Percentiles rank a stretch among this genome's conserved stretches.
Conservation (phyloP, 2,797 vertebrate genomes). For the Schizothorax lantsangensis region DNA sequence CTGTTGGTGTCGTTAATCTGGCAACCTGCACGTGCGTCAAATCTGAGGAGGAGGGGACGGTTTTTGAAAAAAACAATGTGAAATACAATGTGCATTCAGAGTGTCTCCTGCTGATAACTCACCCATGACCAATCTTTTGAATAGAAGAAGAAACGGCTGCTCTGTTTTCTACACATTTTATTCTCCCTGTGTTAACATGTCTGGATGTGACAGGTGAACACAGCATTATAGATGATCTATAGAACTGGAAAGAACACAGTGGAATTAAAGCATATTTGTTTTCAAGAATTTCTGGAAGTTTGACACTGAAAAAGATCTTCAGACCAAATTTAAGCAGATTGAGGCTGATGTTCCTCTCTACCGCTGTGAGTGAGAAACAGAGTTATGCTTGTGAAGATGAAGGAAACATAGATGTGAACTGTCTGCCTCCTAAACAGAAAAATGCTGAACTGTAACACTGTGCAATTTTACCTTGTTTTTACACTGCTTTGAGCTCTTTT, state of each 20-base stretch:
- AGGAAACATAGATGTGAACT: background rate
- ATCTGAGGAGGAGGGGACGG: no score
- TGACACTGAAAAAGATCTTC: background rate
- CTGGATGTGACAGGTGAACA: background rate
- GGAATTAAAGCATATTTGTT: conserved; percentile 9
- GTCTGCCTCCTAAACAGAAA: background rate
- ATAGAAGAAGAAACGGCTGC: background rate
- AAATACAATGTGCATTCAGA: no score
- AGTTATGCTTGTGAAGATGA: background rate
- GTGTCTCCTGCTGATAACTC: no score
- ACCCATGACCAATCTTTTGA: background rate
- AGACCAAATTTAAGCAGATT: background rate
- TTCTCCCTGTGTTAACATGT: conserved; percentile 21
- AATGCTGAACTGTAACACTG: no score
- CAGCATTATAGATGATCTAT: background rate
- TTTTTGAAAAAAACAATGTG: no score
- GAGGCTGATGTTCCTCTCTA: background rate
- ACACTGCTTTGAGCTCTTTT: no score
- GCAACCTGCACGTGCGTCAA: no score
- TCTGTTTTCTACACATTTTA: background rate
- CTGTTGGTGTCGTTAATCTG: no score
- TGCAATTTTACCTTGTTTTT: no score
- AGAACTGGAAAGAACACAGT: background rate
- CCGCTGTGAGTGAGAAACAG: background rate
- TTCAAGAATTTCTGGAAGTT: conserved; percentile 1